These are phyloP conservation scores for Australoheros scitulus DNA, from an alignment of 2,113 vertebrate species.

Conservation along the genomic window DNA sequence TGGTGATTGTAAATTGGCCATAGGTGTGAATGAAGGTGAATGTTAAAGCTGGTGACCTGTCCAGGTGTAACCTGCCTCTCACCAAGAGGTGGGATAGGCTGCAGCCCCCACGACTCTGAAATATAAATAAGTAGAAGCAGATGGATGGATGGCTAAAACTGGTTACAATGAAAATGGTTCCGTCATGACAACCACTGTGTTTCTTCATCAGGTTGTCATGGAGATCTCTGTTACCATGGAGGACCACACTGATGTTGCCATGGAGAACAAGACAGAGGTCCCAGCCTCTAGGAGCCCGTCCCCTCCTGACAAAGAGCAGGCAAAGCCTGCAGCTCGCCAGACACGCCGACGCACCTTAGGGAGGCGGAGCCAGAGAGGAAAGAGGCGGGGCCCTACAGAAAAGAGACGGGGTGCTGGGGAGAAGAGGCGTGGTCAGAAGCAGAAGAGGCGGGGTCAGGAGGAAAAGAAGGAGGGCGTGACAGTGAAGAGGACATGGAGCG, in stretches of 20 bases:
- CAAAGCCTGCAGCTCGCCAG: neutral
- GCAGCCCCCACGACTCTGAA: too few relatives aligned
- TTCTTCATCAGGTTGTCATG: neutral
- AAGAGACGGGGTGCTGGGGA: neutral
- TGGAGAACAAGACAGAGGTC: neutral
- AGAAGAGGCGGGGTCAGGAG: slow-evolving; percentile 28
- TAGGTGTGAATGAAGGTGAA: too few relatives aligned
- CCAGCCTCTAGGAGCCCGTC: neutral
- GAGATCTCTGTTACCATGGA: slow-evolving; percentile 3
- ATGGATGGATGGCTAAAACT: too few relatives aligned
- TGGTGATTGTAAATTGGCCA: too few relatives aligned
- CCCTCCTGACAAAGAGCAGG: neutral
- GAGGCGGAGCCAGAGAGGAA: slow-evolving; percentile 16
- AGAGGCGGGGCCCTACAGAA: neutral
- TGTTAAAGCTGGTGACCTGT: too few relatives aligned
- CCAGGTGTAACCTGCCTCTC: too few relatives aligned
- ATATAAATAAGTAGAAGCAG: too few relatives aligned
- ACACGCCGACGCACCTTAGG: neutral
- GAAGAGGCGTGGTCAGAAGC: slow-evolving; percentile 3
- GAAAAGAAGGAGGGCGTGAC: slow-evolving; percentile 52
- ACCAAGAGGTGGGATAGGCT: too few relatives aligned
- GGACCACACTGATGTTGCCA: neutral
- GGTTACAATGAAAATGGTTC: too few relatives aligned
- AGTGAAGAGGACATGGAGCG: slow-evolving; percentile 51
- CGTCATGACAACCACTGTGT: neutral